These are phyloP conservation scores for Chymomyza amoena DNA, from an alignment of 2,888 invertebrate genomes.

Conservation along the genomic window DNA sequence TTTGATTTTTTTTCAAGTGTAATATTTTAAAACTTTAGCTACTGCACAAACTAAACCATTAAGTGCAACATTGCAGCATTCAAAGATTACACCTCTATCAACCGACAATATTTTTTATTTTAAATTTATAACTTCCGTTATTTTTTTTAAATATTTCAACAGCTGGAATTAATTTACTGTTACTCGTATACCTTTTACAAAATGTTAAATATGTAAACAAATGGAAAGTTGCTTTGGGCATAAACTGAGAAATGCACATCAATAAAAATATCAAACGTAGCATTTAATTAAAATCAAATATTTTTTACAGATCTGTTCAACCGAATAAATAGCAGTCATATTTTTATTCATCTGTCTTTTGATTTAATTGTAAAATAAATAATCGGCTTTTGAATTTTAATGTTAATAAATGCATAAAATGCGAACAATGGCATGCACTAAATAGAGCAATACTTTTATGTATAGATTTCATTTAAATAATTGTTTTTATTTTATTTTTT, in stretches of 20 bases:
- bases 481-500: background rate
- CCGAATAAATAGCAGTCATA: background rate
- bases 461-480: background rate
- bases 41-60: too few species aligned
- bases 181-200: background rate
- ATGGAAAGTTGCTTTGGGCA: background rate
- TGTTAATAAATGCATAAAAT: background rate
- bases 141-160: too few species aligned
- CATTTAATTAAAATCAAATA: background rate
- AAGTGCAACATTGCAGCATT: too few species aligned
- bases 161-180: background rate
- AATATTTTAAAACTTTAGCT: too few species aligned
- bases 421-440: background rate
- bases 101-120: too few species aligned
- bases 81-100: too few species aligned
- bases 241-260: background rate
- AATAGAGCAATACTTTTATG: background rate
- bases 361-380: background rate
- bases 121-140: too few species aligned
- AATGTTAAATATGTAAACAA: background rate
- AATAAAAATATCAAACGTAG: background rate
- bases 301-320: background rate
- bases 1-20: too few species aligned
- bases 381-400: background rate
- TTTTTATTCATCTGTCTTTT: background rate